Conservation (phyloP, 2,888 invertebrate species). For the Cephus rjabovi region DNA sequence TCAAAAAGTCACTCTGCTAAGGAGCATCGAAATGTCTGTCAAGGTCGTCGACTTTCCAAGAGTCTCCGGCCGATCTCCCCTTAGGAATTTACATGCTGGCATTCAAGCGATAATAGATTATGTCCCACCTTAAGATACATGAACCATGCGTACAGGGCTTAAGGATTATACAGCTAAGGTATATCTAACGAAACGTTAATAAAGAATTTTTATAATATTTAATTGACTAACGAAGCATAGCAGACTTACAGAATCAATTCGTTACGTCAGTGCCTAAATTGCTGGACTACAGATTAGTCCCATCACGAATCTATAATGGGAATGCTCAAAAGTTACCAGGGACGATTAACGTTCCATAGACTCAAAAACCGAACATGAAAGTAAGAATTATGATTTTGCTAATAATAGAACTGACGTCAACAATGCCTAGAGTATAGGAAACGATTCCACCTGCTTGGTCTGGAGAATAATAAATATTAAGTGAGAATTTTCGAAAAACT, state of each 20-base stretch:
- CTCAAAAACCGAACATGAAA: background rate
- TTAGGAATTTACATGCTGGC: background rate
- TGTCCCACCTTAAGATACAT: background rate
- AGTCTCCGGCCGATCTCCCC: slow-evolving; percentile 6
- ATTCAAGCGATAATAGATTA: background rate
- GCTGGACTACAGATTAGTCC: background rate
- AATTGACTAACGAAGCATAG: background rate
- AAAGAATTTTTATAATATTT: background rate
- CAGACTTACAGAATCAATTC: background rate
- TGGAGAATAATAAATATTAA: background rate
- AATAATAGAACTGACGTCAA: background rate
- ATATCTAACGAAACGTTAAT: too few relatives aligned
- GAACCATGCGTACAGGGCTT: too few relatives aligned
- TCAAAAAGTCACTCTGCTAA: background rate
- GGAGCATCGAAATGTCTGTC: slow-evolving; percentile 44
- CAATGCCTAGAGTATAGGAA: background rate
- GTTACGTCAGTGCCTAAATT: background rate
- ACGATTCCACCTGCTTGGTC: background rate
- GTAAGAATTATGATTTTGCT: background rate
- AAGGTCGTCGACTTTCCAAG: slow-evolving; percentile 56
- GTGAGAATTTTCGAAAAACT: background rate
- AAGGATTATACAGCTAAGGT: too few relatives aligned
- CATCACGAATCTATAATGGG: background rate
- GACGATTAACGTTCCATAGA: background rate
- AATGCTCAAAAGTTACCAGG: background rate